phyloP scores from a whole-genome alignment of 2,888 invertebrate species.

The Atethmia centrago region DNA sequence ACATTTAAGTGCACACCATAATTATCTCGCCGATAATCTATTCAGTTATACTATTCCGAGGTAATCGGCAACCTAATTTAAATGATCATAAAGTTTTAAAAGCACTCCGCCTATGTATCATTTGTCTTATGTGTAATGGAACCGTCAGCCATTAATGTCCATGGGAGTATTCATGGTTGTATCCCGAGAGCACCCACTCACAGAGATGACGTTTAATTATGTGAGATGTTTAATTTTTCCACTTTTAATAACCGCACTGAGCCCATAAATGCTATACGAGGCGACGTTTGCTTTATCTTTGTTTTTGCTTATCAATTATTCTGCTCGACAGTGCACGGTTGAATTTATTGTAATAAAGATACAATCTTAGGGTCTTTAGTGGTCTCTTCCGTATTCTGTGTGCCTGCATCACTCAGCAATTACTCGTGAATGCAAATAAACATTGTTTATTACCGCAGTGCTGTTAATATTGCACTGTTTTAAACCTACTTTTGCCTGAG shows the following conservation, averaged over 20 bases:
- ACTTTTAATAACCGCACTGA: slow-evolving; percentile 35
- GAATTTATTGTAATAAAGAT: slow-evolving; percentile 55
- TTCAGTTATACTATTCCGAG: slow-evolving; percentile 61
- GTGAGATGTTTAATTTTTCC: slow-evolving; percentile 53
- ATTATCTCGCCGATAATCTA: slow-evolving; percentile 54
- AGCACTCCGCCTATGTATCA: slow-evolving; percentile 37
- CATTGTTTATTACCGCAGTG: slow-evolving; percentile 50
- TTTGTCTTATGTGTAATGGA: slow-evolving; percentile 69
- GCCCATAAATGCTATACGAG: slow-evolving; percentile 26
- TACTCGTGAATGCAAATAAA: slow-evolving; percentile 54
- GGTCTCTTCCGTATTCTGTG: slow-evolving; percentile 60
- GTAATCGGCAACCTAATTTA: slow-evolving; percentile 63
- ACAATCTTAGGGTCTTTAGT: slow-evolving; percentile 58
- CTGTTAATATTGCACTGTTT: slow-evolving; percentile 49
- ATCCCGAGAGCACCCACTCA: slow-evolving; percentile 49
- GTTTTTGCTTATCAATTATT: slow-evolving; percentile 45
- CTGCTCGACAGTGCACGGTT: slow-evolving; percentile 24
- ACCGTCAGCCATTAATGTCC: slow-evolving; percentile 68
- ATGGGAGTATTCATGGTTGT: slow-evolving; percentile 50
- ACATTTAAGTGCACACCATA: slow-evolving; percentile 41
- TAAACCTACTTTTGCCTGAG: slow-evolving; percentile 46
- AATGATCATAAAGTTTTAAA: slow-evolving; percentile 69
- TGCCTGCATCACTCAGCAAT: slow-evolving; percentile 38
- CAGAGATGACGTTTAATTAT: slow-evolving; percentile 63
- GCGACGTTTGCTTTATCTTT: slow-evolving; percentile 31